Conservation (phyloP, 1,140 invertebrate species). For the Caenorhabditis inopinata region DNA sequence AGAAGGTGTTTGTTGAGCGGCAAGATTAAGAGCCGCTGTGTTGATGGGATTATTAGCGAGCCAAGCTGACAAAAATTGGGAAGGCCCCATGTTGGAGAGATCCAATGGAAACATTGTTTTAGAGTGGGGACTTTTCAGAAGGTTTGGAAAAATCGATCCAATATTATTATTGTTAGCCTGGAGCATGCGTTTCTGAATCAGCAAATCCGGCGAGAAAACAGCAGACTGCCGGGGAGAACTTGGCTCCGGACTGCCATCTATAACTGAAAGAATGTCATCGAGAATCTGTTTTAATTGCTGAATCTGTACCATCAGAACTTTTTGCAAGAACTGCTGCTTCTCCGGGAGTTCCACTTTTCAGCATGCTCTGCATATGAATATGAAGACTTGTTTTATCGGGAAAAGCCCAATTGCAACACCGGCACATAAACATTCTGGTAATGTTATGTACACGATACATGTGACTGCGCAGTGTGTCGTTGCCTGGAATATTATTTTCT, state of each 20-base stretch:
- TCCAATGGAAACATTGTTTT: not conserved
- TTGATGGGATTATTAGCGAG: slow-evolving; percentile 51
- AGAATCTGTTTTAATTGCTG: too few species aligned
- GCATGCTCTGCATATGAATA: slow-evolving; percentile 55
- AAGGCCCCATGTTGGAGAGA: not conserved
- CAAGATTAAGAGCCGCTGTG: not conserved
- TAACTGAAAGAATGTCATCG: not conserved
- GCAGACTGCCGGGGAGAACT: not conserved
- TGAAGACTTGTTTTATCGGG: slow-evolving; percentile 54
- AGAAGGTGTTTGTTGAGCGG: not conserved
- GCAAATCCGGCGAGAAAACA: not conserved
- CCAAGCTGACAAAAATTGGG: slow-evolving; percentile 44
- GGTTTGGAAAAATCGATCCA: slow-evolving; percentile 32
- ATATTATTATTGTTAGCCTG: slow-evolving; percentile 33
- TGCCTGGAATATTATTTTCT: slow-evolving; percentile 49
- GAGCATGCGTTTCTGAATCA: not conserved
- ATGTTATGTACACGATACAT: slow-evolving; percentile 54
- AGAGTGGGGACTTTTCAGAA: not conserved
- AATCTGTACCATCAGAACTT: slow-evolving; percentile 46
- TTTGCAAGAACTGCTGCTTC: slow-evolving; percentile 50
- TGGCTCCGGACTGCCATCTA: not conserved
- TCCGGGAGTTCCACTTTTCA: slow-evolving; percentile 49
- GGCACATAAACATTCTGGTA: slow-evolving; percentile 54
- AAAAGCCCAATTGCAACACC: slow-evolving; percentile 55
- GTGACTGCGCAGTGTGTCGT: slow-evolving; percentile 54